Evolutionary conservation across 2,113 vertebrate genomes (phyloP).

Genomic region (Centropus unirufus): DNA sequence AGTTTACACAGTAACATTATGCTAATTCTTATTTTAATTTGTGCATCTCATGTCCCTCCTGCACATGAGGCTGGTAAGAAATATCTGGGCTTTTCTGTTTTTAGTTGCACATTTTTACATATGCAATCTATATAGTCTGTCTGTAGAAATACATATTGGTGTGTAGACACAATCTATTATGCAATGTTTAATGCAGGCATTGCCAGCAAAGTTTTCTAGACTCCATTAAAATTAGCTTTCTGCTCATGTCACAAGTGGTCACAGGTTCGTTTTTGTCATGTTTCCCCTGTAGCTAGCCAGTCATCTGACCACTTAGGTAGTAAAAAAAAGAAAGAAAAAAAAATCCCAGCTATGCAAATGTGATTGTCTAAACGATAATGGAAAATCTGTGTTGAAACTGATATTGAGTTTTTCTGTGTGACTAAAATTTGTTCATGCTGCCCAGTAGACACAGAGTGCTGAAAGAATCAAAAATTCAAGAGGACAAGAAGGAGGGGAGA

Average conservation of each 20-base stretch:
- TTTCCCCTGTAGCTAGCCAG: conserved; percentile 49
- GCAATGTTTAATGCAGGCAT: not conserved
- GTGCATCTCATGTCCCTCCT: not conserved
- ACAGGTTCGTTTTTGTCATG: conserved; percentile 59
- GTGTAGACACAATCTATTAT: not conserved
- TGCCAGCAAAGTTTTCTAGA: not conserved
- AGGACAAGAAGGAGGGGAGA: not conserved
- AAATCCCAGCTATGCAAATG: conserved; percentile 59
- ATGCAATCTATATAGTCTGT: not conserved
- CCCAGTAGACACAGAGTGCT: not conserved
- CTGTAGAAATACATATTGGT: not conserved
- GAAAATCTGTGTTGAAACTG: conserved; percentile 45
- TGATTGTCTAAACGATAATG: conserved; percentile 25
- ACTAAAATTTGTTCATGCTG: not conserved
- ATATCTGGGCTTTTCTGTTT: not conserved
- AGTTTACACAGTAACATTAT: not conserved
- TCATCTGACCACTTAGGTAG: conserved; percentile 49
- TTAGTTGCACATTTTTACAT: not conserved
- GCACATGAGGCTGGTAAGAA: not conserved
- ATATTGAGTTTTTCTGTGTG: not conserved
- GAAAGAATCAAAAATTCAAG: not conserved
- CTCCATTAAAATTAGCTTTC: conserved; percentile 45
- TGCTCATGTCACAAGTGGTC: conserved; percentile 41
- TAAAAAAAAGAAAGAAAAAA: conserved; percentile 1
- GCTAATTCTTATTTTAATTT: not conserved